phyloP scores from a whole-genome alignment of 2,797 vertebrate genomes.

The Pteronotus mesoamericanus region DNA sequence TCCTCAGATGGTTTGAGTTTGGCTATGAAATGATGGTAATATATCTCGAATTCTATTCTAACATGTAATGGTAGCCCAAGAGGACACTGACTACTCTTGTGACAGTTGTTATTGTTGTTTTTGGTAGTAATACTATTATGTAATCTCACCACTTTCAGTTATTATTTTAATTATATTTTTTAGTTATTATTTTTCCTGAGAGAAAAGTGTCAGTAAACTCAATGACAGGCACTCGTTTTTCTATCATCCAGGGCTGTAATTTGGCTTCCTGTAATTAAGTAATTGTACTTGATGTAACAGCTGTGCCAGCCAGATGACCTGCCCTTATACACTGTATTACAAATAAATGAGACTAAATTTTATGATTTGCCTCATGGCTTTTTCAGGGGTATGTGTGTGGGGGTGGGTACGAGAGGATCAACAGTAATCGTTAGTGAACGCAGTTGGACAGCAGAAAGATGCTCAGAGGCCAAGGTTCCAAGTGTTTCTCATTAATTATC shows the following conservation, averaged over 20 bases:
- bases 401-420: neutral
- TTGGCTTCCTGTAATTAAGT: constrained; percentile 30
- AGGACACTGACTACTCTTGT: neutral
- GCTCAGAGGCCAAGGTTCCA: constrained; percentile 34
- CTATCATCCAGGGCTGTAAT: neutral
- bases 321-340: neutral
- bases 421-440: constrained; percentile 31
- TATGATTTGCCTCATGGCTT: neutral
- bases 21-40: neutral
- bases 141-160: constrained; percentile 23
- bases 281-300: neutral
- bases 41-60: neutral
- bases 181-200: constrained; percentile 23
- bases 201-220: constrained; percentile 24
- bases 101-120: neutral
- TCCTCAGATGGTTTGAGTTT: constrained; percentile 6
- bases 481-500: constrained; percentile 70
- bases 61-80: neutral
- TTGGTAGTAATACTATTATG: constrained; percentile 21
- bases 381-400: neutral
- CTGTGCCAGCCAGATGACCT: neutral
- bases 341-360: neutral
- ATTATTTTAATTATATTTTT: neutral
- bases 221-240: constrained; percentile 21
- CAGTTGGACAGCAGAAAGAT: constrained; percentile 15